Conservation (phyloP, 2,113 vertebrate genomes). For the Cricetomys ansorgei region DNA sequence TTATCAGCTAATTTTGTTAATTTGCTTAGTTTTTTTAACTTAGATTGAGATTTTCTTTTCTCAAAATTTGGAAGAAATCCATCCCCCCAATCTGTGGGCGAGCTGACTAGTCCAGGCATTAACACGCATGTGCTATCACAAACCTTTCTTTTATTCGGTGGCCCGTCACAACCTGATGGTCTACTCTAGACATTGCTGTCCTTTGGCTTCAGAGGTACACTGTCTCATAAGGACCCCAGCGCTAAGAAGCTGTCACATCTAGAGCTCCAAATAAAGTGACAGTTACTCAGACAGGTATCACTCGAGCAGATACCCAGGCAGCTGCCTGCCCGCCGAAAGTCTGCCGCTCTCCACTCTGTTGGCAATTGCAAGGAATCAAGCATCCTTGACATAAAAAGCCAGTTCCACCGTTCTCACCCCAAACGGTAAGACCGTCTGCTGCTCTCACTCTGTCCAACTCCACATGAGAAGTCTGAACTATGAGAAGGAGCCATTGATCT, state of each 20-base stretch:
- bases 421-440: neutral
- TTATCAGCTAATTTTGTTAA: neutral
- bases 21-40: neutral
- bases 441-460: neutral
- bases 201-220: neutral
- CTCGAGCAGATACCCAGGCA: neutral
- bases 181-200: neutral
- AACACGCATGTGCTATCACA: fast-evolving
- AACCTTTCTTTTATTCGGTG: neutral
- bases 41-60: neutral
- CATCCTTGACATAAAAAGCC: neutral
- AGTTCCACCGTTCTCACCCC: neutral
- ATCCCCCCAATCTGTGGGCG: neutral
- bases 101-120: too few relatives aligned
- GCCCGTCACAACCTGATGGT: neutral
- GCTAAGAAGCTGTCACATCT: neutral
- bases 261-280: constrained; percentile 24
- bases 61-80: neutral
- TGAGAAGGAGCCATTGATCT: neutral
- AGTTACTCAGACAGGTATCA: neutral
- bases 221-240: neutral
- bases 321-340: neutral
- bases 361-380: neutral
- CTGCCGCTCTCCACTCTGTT: neutral
- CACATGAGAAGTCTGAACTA: neutral